Conservation (phyloP, 1,140 invertebrate genomes). For the Tribolium castaneum region DNA sequence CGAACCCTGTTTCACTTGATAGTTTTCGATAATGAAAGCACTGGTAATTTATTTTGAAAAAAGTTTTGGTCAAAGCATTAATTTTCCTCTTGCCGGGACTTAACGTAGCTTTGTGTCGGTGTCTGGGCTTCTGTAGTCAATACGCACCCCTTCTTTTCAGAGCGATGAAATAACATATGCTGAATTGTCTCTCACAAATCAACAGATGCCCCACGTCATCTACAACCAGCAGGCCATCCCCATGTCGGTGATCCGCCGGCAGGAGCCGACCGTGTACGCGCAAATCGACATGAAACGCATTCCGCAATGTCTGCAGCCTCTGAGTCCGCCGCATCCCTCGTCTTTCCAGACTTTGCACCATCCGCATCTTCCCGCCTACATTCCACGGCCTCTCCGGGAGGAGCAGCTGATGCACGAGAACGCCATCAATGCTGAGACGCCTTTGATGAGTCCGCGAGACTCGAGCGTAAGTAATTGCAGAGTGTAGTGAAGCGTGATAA, state of each 20-base stretch:
- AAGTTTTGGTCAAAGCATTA: too few relatives aligned
- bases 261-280: slow-evolving; percentile 66
- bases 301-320: slow-evolving; percentile 55
- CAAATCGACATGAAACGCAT: slow-evolving; percentile 65
- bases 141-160: slow-evolving; percentile 53
- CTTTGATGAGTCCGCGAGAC: slow-evolving; percentile 58
- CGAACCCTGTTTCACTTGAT: too few relatives aligned
- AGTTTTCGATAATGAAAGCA: too few relatives aligned
- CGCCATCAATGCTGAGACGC: slow-evolving; percentile 60
- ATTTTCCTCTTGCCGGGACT: too few relatives aligned
- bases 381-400: slow-evolving; percentile 57
- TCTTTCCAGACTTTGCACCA: slow-evolving; percentile 60
- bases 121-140: not conserved
- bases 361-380: slow-evolving; percentile 60
- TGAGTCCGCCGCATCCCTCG: slow-evolving; percentile 59
- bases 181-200: slow-evolving; percentile 65
- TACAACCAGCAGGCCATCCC: slow-evolving; percentile 62
- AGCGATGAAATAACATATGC: slow-evolving; percentile 67
- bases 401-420: slow-evolving; percentile 58
- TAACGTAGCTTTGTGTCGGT: not conserved
- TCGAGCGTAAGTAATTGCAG: slow-evolving; percentile 56
- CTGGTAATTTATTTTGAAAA: too few relatives aligned
- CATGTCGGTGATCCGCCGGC: slow-evolving; percentile 60
- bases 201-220: slow-evolving; percentile 63
- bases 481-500: not conserved